Base-by-base conservation (phyloP, 2,113 vertebrate genomes). In the Chiloscyllium plagiosum region DNA sequence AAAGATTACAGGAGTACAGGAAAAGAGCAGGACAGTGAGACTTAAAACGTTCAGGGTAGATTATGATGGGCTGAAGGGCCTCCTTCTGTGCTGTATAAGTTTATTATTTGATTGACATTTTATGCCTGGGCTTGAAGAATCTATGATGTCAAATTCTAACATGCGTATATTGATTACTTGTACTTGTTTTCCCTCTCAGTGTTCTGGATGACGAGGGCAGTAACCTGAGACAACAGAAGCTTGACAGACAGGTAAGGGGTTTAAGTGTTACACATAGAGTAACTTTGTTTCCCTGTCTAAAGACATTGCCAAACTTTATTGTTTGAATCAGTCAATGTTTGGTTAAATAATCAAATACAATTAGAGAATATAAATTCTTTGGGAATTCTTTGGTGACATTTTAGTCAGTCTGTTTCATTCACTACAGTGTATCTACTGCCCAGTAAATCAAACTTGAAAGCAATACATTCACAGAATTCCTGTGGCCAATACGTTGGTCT, bases 181-280 rank as follows among this genome's bases (percentile, higher is more conserved):
- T 66, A 47, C 72, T 76, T 85, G 87, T 97, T 96, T 97, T 95
- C 96, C 96, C 97, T 97, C 96, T 69, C 98, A 99, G 99, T 98
- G 98, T 99, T 97, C 98, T 99, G 98, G 99, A 99, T 97, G 99
- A 99, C 97, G 99, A 99, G 96, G 98, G 99, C 96, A 99, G 98
- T 97, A 99, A 98, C 97, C 97, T 99, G 83, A 98, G 99, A 96
- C 99, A 99, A 97, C 99, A 99, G 98, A 99, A 99, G 97, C 98
- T 99, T 96, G 99, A 99, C 96, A 98, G 99, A 97, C 99, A 99
- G 98, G 99, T 99, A 96, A 97, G 98, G 70, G 4, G 4, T 95
- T 93, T 68, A 68, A 47, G 26, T 72, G 37, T 15, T 29, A 33
- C 42, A 33, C 42, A 29, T 76, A 17, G 15, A 42, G 78, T 13